Conservation (phyloP, 2,888 invertebrate species). For the Phalera bucephala region DNA sequence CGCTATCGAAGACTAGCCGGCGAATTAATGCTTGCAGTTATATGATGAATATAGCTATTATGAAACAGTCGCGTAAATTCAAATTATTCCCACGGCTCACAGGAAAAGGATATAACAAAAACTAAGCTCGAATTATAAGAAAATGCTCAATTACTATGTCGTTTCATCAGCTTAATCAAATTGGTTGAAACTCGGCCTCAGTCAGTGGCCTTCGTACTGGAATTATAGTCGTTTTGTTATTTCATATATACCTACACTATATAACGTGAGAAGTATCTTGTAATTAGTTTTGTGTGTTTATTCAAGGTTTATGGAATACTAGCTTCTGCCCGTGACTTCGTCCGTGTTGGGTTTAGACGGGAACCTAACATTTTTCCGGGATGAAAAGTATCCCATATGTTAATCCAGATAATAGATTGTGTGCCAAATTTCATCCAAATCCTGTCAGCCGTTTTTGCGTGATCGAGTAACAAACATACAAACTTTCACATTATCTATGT, state of each 20-base stretch:
- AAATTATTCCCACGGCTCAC: slow-evolving; percentile 38
- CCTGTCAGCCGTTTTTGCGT: not conserved
- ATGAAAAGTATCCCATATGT: too few relatives aligned
- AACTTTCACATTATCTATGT: too few relatives aligned
- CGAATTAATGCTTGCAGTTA: too few relatives aligned
- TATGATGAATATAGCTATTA: too few relatives aligned
- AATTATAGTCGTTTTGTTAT: slow-evolving; percentile 56
- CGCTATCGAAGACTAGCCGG: too few relatives aligned
- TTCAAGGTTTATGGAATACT: slow-evolving; percentile 39
- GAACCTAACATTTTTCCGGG: too few relatives aligned
- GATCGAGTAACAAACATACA: not conserved
- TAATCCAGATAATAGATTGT: too few relatives aligned
- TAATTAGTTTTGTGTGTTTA: slow-evolving; percentile 37
- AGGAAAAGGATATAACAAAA: slow-evolving; percentile 32
- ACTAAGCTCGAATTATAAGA: slow-evolving; percentile 30
- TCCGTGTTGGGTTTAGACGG: too few relatives aligned
- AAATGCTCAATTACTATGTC: slow-evolving; percentile 43
- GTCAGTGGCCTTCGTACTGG: slow-evolving; percentile 43
- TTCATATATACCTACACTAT: slow-evolving; percentile 34
- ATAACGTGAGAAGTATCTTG: slow-evolving; percentile 52
- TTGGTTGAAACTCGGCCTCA: slow-evolving; percentile 43
- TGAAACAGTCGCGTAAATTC: too few relatives aligned
- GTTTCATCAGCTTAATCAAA: slow-evolving; percentile 53
- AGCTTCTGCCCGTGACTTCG: slow-evolving; percentile 2
- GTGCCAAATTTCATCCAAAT: too few relatives aligned